These are phyloP conservation scores for Magallana gigas DNA, from an alignment of 1,140 invertebrate species.

Conservation along the genomic window DNA sequence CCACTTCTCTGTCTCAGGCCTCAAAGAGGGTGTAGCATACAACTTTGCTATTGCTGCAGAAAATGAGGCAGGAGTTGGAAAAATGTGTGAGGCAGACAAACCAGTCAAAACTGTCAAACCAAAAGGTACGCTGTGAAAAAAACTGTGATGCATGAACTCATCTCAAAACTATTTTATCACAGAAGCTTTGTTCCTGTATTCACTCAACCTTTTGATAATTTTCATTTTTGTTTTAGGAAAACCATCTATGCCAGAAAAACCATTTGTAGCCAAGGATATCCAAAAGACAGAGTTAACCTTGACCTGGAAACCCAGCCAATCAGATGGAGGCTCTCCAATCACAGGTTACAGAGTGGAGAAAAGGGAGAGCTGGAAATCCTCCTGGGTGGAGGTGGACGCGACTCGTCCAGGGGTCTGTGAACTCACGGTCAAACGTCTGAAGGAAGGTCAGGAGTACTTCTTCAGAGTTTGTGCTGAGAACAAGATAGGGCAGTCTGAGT, in stretches of 20 bases:
- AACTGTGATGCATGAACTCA: not conserved
- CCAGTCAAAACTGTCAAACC: constrained; percentile 83
- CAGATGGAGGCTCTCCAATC: constrained; percentile 93
- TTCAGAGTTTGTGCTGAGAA: constrained; percentile 98
- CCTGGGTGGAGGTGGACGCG: constrained; percentile 66
- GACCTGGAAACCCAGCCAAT: constrained; percentile 85
- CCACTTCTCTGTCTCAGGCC: constrained; percentile 89
- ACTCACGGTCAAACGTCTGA: constrained; percentile 80
- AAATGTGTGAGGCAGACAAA: constrained; percentile 83
- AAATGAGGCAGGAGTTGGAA: constrained; percentile 94
- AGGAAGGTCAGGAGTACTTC: constrained; percentile 94
- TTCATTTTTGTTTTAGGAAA: constrained; percentile 61
- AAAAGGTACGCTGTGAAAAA: constrained; percentile 58
- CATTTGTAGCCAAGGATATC: constrained; percentile 77
- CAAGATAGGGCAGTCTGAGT: constrained; percentile 95
- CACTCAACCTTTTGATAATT: not conserved
- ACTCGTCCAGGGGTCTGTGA: constrained; percentile 62
- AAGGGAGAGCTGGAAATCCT: constrained; percentile 78
- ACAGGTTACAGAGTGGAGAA: constrained; percentile 98
- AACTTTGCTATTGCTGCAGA: constrained; percentile 95
- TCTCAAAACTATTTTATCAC: too few relatives aligned
- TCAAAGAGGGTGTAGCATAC: constrained; percentile 92
- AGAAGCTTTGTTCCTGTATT: not conserved
- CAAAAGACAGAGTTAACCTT: constrained; percentile 76
- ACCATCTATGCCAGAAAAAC: constrained; percentile 85